Evolutionary conservation across 2,888 invertebrate genomes (phyloP).

Genomic region (Orgyia antiqua): DNA sequence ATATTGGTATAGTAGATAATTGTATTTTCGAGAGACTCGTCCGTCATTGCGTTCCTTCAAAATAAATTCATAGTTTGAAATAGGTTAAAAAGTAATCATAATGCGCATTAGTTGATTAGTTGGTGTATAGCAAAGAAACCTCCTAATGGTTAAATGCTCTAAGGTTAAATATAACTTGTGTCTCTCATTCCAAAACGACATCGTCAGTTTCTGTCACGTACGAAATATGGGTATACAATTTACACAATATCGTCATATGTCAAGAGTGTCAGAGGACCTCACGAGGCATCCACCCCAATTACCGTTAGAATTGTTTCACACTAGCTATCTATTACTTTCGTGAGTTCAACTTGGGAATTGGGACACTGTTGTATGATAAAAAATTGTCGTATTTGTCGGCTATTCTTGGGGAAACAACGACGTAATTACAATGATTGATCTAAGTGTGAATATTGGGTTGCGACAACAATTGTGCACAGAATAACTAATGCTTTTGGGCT

Average conservation of each 20-base stretch:
- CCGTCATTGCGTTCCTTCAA: too few relatives aligned
- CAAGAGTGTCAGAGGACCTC: conserved; percentile 52
- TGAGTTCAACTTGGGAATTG: conserved; percentile 48
- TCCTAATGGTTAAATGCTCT: too few relatives aligned
- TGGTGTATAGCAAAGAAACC: too few relatives aligned
- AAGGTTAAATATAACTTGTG: conserved; percentile 3
- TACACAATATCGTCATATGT: conserved; percentile 70
- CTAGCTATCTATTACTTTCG: conserved; percentile 63
- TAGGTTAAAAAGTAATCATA: too few relatives aligned
- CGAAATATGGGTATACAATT: conserved; percentile 54
- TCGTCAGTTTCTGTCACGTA: conserved; percentile 39
- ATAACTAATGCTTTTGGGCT: conserved; percentile 3
- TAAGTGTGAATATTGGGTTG: conserved; percentile 19
- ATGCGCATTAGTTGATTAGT: too few relatives aligned
- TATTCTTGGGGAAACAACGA: conserved; percentile 22
- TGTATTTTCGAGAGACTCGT: too few relatives aligned
- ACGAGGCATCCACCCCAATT: conserved; percentile 63
- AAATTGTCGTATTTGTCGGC: conserved; percentile 40
- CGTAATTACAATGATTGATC: conserved; percentile 57
- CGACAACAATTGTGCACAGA: conserved; percentile 10
- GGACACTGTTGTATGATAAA: conserved; percentile 41
- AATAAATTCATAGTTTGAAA: too few relatives aligned
- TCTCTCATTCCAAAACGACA: conserved; percentile 15
- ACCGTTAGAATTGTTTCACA: conserved; percentile 62
- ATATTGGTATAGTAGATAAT: too few relatives aligned